Evolutionary conservation across 2,113 vertebrate species (phyloP).

Genomic region (Malurus elegans): DNA sequence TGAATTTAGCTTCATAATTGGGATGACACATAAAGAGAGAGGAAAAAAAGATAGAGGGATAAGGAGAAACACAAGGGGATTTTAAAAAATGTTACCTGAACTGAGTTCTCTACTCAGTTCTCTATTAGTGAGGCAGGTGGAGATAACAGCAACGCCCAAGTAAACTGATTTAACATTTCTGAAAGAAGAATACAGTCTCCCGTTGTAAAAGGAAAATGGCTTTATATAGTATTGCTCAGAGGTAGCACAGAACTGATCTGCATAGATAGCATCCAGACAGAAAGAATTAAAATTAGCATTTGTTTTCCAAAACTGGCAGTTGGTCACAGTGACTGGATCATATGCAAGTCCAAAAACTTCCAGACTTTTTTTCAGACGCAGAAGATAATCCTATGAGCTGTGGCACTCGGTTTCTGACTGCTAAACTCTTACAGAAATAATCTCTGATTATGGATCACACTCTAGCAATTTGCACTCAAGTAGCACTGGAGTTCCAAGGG

Average conservation of each 20-base stretch:
- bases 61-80: neutral
- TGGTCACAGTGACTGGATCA: neutral
- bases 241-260: slow-evolving; percentile 20
- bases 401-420: neutral
- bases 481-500: neutral
- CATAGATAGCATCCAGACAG: neutral
- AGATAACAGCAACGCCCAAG: neutral
- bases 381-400: neutral
- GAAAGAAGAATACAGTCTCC: neutral
- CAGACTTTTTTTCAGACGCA: neutral
- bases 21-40: neutral
- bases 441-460: neutral
- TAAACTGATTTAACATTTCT: neutral
- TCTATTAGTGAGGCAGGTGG: neutral
- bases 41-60: neutral
- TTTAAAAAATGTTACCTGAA: neutral
- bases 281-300: neutral
- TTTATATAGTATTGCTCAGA: slow-evolving; percentile 46
- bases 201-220: neutral
- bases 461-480: neutral
- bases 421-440: neutral
- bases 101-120: neutral
- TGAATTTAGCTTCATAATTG: neutral
- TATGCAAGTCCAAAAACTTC: neutral
- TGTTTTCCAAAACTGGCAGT: neutral